Conservation (phyloP, 2,113 vertebrate genomes). For the Aepyceros melampus region DNA sequence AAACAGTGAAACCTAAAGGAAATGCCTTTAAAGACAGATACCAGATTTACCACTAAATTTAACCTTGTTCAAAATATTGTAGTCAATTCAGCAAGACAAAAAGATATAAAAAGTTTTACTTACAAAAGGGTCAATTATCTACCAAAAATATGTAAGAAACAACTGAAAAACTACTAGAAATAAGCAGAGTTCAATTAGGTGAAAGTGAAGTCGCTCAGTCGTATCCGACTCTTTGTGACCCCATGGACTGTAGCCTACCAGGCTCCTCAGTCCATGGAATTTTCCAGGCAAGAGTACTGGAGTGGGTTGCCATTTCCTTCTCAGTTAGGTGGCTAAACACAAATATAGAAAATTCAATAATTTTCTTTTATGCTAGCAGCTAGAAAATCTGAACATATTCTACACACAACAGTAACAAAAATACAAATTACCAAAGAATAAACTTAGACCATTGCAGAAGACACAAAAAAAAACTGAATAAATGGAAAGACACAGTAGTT, state of each 20-base stretch:
- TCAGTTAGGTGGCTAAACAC: not conserved
- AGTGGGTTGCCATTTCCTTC: too few relatives aligned
- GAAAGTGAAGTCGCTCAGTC: too few relatives aligned
- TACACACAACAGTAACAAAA: not conserved
- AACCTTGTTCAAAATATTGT: not conserved
- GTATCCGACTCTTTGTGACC: accelerated
- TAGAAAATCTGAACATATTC: not conserved
- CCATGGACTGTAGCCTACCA: too few relatives aligned
- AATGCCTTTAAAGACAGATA: not conserved
- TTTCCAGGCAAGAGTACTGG: too few relatives aligned
- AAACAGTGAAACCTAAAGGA: not conserved
- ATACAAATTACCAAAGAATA: not conserved
- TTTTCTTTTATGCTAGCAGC: not conserved
- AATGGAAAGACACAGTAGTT: not conserved
- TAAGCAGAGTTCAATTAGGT: not conserved
- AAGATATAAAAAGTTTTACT: not conserved
- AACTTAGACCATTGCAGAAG: not conserved
- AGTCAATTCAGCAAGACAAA: not conserved
- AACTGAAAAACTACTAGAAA: conserved; percentile 5
- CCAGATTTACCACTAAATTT: not conserved
- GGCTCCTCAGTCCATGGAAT: too few relatives aligned
- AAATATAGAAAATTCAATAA: not conserved
- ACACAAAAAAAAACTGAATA: not conserved
- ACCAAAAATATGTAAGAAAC: not conserved
- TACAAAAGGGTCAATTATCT: not conserved